phyloP scores from a whole-genome alignment of 2,797 vertebrate genomes.

The Yasuhikotakia modesta region DNA sequence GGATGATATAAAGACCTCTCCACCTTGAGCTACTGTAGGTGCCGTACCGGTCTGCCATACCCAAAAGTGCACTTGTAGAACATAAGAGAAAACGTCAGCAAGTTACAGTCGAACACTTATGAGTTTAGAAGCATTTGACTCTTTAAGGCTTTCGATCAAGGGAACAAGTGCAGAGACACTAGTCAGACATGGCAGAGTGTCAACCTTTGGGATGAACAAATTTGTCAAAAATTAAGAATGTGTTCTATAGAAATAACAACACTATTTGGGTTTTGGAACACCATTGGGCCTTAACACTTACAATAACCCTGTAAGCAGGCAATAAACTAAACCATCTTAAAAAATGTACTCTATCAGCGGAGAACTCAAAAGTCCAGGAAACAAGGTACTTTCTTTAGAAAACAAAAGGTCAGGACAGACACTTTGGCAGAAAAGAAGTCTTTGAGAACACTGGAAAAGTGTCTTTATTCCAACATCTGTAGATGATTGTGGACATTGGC shows the following conservation, averaged over 20 bases:
- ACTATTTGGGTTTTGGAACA: background rate
- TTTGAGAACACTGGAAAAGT: slow-evolving; percentile 53
- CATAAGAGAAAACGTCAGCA: slow-evolving; percentile 54
- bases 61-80: slow-evolving; percentile 77
- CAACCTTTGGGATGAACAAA: slow-evolving; percentile 38
- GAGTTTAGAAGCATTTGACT: slow-evolving; percentile 49
- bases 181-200: slow-evolving; percentile 49
- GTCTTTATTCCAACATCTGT: slow-evolving; percentile 38
- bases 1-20: slow-evolving; percentile 34
- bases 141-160: slow-evolving; percentile 65
- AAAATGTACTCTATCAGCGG: too few species aligned
- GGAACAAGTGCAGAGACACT: slow-evolving; percentile 51
- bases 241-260: background rate
- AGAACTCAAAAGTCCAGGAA: slow-evolving; percentile 22
- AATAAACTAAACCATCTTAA: too few species aligned
- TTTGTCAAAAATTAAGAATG: background rate
- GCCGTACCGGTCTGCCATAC: slow-evolving; percentile 16
- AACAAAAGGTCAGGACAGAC: slow-evolving; percentile 52
- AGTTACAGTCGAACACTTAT: slow-evolving; percentile 65
- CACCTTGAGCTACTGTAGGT: slow-evolving; percentile 14
- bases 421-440: slow-evolving; percentile 76
- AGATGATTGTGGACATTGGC: slow-evolving; percentile 44
- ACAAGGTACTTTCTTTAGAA: slow-evolving; percentile 42
- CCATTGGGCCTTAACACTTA: background rate
- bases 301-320: slow-evolving; percentile 20